Percentiles rank a stretch among this genome's conserved stretches.
phyloP scores from a whole-genome alignment of 2,797 vertebrate genomes.

The Tadarida brasiliensis region DNA sequence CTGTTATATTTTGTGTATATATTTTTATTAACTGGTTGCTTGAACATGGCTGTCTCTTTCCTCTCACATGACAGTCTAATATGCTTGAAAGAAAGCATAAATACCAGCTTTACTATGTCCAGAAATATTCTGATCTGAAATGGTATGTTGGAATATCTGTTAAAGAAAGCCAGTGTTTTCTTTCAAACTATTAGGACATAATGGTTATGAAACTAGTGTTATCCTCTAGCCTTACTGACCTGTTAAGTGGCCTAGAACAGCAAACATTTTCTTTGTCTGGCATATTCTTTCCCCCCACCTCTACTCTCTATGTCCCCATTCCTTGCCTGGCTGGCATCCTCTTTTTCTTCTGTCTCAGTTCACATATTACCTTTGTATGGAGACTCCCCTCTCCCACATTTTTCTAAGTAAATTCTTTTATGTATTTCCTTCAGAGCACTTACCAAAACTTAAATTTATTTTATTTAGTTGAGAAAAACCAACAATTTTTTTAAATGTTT shows the following conservation, averaged over 20 bases:
- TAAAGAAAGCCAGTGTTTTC: not conserved
- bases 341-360: conserved; percentile 16
- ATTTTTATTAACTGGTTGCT: conserved; percentile 84
- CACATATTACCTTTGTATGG: not conserved
- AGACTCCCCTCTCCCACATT: not conserved
- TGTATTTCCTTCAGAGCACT: conserved; percentile 29
- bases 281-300: no score
- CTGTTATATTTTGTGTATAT: not conserved
- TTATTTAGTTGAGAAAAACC: conserved; percentile 32
- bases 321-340: not conserved
- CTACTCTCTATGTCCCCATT: not conserved
- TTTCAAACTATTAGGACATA: not conserved
- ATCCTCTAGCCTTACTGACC: not conserved
- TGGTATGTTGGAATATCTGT: not conserved
- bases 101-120: not conserved
- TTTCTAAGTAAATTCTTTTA: conserved; percentile 48
- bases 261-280: not conserved
- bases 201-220: not conserved
- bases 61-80: not conserved
- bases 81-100: not conserved
- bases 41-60: not conserved
- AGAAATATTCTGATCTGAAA: conserved; percentile 38
- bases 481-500: not conserved
- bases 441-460: conserved; percentile 21
- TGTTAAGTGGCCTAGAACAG: not conserved